Evolutionary conservation across 2,797 vertebrate species (phyloP), one percentile per base, ranked within the genome.

Genomic region (Spea hammondii): DNA sequence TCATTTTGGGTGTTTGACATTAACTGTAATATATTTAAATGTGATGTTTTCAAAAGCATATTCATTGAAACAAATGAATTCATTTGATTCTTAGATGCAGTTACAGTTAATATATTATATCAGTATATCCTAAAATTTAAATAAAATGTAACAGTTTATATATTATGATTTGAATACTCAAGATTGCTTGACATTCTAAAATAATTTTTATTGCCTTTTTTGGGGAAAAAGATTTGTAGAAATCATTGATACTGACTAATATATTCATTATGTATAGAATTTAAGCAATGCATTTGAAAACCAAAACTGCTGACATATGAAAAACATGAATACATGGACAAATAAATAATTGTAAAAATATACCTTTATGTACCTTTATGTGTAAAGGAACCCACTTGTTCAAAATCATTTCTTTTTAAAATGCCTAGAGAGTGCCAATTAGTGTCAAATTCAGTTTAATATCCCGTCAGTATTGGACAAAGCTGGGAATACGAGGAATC

Each of bases 361-460:
- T 53, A 11, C 10, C 51, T 62, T n/a, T 17, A 62, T 62, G 32
- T 62, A 62, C 14, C 55, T 59, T 64, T 64, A 46, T 46, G 10
- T 13, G 8, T 67, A 48, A n/a, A 8, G 65, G 13, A 8, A 69
- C 9, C 11, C 2, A 8, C 12, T 69, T 53, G 12, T 53, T 69
- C n/a, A n/a, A 48, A 69, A 53, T 51, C 7, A 4, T 68, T 53
- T 17, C 64, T 65, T 8, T 65, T 45, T 51, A 51, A 51, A 51
- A 69, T 53, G 49, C 14, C 9, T 53, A 5, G n/a, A 69, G 12
- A 47, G 49, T 51, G 67, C 67, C 49, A 69, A 69, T 69, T 69
- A 51, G 49, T 69, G 67, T 69, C 13, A 69, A 53, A 8, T 69
- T 6, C 10, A 69, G 6, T 69, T 14, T 69, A 51, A 62, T 62